Evolutionary conservation across 2,113 vertebrate genomes (phyloP).

Genomic region (Nothobranchius kuhntae): DNA sequence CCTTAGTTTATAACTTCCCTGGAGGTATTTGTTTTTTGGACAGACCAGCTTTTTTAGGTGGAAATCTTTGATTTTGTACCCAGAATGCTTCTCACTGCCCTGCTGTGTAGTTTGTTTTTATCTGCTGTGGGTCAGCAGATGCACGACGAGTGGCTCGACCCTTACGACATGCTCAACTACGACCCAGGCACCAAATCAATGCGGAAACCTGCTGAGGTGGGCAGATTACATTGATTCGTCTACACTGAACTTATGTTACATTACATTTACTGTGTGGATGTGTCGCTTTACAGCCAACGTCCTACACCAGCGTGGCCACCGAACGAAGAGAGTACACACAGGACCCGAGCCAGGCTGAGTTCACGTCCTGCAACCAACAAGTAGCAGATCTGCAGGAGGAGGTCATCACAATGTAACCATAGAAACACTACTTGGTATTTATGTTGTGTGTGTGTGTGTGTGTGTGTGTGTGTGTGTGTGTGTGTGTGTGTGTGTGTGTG

Average conservation of each 20-base stretch:
- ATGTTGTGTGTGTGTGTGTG: too few relatives aligned
- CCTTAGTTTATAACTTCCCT: background rate
- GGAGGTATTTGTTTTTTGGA: background rate
- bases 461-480: too few relatives aligned
- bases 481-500: too few relatives aligned
- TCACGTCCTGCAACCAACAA: slow-evolving; percentile 18
- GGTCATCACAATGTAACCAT: slow-evolving; percentile 31
- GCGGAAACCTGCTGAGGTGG: slow-evolving; percentile 68
- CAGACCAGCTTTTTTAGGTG: background rate
- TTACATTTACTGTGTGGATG: background rate
- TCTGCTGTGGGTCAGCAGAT: slow-evolving; percentile 9
- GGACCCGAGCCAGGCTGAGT: slow-evolving; percentile 29
- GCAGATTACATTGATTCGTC: background rate
- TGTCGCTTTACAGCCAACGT: slow-evolving; percentile 40
- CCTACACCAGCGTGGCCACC: slow-evolving; percentile 64
- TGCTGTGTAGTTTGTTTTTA: slow-evolving; percentile 32
- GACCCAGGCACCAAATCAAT: slow-evolving; percentile 66
- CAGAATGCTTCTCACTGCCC: slow-evolving; percentile 25
- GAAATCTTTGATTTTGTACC: background rate
- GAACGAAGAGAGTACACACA: slow-evolving; percentile 64
- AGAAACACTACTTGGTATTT: too few relatives aligned
- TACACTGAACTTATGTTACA: background rate
- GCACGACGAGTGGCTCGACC: slow-evolving; percentile 71
- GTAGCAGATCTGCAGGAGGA: slow-evolving; percentile 49
- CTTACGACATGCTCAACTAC: slow-evolving; percentile 76